Conservation (phyloP, 2,888 invertebrate genomes). For the Drosophila rellima region DNA sequence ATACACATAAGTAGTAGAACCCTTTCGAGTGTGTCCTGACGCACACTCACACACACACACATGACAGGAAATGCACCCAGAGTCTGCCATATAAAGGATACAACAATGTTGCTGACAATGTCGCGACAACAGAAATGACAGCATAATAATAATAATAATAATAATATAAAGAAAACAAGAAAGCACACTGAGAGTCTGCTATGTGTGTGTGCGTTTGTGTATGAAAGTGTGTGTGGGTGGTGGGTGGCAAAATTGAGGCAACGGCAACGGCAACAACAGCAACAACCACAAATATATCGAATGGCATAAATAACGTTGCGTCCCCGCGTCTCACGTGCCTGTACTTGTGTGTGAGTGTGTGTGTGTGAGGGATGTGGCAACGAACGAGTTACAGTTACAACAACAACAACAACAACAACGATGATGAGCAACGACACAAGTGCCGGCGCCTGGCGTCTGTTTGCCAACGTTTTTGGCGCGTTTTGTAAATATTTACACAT, state of each 20-base stretch:
- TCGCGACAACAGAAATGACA: conserved; percentile 79
- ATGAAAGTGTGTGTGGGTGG: conserved; percentile 9
- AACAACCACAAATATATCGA: conserved; percentile 66
- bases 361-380: conserved; percentile 19
- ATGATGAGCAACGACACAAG: conserved; percentile 57
- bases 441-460: conserved; percentile 72
- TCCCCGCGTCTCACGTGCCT: conserved; percentile 23
- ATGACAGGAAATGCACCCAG: neutral
- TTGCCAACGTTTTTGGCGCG: conserved; percentile 79
- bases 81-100: conserved; percentile 32
- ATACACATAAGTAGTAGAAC: conserved; percentile 47
- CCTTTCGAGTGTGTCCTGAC: conserved; percentile 33
- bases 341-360: conserved; percentile 7
- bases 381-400: conserved; percentile 53
- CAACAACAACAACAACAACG: conserved; percentile 20
- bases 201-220: conserved; percentile 13
- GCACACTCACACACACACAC: neutral
- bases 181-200: conserved; percentile 11
- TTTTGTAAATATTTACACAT: conserved; percentile 81
- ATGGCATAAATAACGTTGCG: conserved; percentile 71
- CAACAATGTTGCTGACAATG: conserved; percentile 71
- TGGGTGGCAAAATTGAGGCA: conserved; percentile 8
- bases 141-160: conserved; percentile 75
- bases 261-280: conserved; percentile 21
- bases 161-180: conserved; percentile 62